A percentile compares a stretch with the other conserved stretches of the same genome.
phyloP scores from a whole-genome alignment of 1,140 invertebrate species.

The Drosophila ercepeae region DNA sequence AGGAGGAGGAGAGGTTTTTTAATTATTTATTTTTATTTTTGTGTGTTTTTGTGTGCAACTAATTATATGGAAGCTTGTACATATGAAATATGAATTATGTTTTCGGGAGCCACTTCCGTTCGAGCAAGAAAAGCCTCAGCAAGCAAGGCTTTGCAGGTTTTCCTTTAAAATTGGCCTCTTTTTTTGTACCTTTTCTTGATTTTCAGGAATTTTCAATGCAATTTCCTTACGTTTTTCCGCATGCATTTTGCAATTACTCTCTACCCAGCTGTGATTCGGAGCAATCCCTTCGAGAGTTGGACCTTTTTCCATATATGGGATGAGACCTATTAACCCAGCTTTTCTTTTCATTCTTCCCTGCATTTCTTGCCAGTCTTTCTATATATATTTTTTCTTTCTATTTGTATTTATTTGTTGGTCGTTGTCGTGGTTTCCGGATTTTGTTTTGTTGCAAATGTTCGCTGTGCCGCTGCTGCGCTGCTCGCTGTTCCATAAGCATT shows the following conservation, averaged over 20 bases:
- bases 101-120: too few relatives aligned
- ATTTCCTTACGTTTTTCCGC: too few relatives aligned
- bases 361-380: neutral
- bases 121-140: too few relatives aligned
- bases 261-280: conserved; percentile 1
- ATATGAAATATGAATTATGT: conserved; percentile 48
- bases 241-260: conserved; percentile 12
- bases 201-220: too few relatives aligned
- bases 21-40: conserved; percentile 41
- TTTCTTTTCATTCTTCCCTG: conserved; percentile 8
- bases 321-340: conserved; percentile 45
- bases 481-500: conserved; percentile 52
- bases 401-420: conserved; percentile 52
- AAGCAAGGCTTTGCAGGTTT: too few relatives aligned
- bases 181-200: too few relatives aligned
- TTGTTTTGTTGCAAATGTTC: conserved; percentile 59
- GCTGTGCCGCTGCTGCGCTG: conserved; percentile 40
- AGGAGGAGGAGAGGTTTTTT: conserved; percentile 18
- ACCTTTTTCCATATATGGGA: conserved; percentile 22
- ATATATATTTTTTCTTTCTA: neutral
- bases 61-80: conserved; percentile 21
- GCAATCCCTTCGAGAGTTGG: conserved; percentile 25
- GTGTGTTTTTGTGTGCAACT: too few relatives aligned
- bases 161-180: too few relatives aligned
- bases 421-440: conserved; percentile 63